These are phyloP conservation scores for Actenoides hombroni DNA, from an alignment of 2,113 vertebrate species.

Conservation along the genomic window DNA sequence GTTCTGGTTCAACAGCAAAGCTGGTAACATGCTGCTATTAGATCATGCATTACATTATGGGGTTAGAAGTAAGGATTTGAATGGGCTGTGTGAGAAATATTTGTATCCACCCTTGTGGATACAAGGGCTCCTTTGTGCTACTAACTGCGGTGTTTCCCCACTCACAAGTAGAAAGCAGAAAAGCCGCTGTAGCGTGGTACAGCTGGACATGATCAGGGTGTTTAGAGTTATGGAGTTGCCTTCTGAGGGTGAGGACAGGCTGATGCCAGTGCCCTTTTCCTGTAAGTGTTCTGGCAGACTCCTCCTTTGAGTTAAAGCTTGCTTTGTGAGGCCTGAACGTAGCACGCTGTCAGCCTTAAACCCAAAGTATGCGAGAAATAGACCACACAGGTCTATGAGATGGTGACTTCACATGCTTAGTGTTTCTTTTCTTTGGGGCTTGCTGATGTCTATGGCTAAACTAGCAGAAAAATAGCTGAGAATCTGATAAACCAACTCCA, in stretches of 20 bases:
- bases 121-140: neutral
- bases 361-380: neutral
- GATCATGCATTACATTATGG: neutral
- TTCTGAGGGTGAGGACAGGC: neutral
- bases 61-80: neutral
- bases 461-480: neutral
- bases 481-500: neutral
- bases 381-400: neutral
- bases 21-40: neutral
- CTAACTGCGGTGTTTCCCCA: neutral
- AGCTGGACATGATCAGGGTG: fast-evolving
- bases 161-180: neutral
- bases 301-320: neutral
- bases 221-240: neutral
- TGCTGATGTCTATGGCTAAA: neutral
- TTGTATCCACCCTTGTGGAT: neutral
- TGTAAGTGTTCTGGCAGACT: neutral
- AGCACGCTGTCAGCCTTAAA: neutral
- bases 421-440: neutral
- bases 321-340: neutral
- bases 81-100: neutral
- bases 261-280: neutral
- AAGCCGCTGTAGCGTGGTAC: neutral
- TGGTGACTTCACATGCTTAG: neutral
- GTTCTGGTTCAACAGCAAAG: neutral